A percentile compares a stretch with the other conserved stretches of the same genome.
Conservation (phyloP, 92 coral and sea anemone species). For the Epizoanthus rinbou region DNA sequence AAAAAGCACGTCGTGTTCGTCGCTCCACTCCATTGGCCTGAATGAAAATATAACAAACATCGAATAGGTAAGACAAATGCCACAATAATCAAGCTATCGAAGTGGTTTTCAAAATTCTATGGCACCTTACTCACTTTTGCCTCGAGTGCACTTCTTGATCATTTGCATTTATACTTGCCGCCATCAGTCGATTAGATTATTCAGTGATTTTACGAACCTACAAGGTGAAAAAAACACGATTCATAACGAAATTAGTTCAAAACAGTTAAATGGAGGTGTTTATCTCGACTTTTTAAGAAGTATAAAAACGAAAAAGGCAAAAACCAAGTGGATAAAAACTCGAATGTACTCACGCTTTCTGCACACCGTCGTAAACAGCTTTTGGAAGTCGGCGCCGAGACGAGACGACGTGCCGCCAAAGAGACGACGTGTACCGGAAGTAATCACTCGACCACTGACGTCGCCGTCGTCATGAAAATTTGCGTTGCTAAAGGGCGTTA, state of each 20-base stretch:
- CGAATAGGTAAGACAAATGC: not conserved
- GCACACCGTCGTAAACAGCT: conserved; percentile 3
- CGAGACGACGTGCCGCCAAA: conserved; percentile 9
- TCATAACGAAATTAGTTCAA: conserved; percentile 35
- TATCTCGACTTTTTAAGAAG: no score
- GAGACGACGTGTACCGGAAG: conserved; percentile 5
- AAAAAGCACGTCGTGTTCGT: conserved; percentile 35
- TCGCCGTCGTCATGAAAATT: not conserved
- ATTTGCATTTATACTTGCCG: not conserved
- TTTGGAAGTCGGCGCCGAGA: conserved; percentile 33
- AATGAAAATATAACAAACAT: conserved; percentile 24
- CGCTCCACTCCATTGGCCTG: conserved; percentile 47
- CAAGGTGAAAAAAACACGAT: conserved; percentile 38
- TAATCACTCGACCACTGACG: not conserved
- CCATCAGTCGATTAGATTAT: not conserved
- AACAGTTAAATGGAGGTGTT: not conserved
- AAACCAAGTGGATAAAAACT: conserved; percentile 7
- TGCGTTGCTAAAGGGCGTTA: conserved; percentile 30
- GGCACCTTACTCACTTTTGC: conserved; percentile 5
- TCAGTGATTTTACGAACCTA: not conserved
- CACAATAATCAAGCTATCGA: not conserved
- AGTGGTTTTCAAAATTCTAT: not conserved
- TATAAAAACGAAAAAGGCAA: not conserved
- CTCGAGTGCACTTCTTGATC: not conserved
- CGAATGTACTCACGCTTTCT: conserved; percentile 9